Percentiles rank a stretch among this genome's conserved stretches.
Conservation (phyloP, 2,797 vertebrate species). For the Danio kyathit region DNA sequence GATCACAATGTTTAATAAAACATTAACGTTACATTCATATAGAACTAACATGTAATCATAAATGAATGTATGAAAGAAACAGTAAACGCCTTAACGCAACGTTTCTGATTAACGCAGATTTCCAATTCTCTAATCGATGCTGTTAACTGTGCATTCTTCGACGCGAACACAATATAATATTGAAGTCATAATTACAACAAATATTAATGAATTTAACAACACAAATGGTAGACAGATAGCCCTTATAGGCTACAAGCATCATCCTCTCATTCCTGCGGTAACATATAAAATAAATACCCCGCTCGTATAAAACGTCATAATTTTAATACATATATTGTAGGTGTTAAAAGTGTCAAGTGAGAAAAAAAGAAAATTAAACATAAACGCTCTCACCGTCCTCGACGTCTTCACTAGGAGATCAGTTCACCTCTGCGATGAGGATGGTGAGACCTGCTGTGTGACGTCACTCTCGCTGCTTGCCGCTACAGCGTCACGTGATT, state of each 20-base stretch:
- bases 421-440: neutral
- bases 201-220: neutral
- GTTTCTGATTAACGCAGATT: neutral
- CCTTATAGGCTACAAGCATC: neutral
- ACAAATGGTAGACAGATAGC: neutral
- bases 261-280: neutral
- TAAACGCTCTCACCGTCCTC: neutral
- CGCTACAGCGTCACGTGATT: slow-evolving; percentile 19
- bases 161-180: neutral
- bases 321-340: neutral
- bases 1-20: neutral
- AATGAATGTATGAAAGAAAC: neutral
- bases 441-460: neutral
- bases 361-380: neutral
- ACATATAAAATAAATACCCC: neutral
- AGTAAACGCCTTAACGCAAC: neutral
- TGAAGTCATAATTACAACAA: neutral
- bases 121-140: neutral
- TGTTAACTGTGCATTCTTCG: neutral
- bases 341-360: neutral
- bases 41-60: neutral
- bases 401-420: neutral
- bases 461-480: slow-evolving; percentile 29
- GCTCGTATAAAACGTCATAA: neutral
- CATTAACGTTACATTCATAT: no score